These are phyloP conservation scores for Aleadryas rufinucha DNA, from an alignment of 2,113 vertebrate species.

Conservation along the genomic window DNA sequence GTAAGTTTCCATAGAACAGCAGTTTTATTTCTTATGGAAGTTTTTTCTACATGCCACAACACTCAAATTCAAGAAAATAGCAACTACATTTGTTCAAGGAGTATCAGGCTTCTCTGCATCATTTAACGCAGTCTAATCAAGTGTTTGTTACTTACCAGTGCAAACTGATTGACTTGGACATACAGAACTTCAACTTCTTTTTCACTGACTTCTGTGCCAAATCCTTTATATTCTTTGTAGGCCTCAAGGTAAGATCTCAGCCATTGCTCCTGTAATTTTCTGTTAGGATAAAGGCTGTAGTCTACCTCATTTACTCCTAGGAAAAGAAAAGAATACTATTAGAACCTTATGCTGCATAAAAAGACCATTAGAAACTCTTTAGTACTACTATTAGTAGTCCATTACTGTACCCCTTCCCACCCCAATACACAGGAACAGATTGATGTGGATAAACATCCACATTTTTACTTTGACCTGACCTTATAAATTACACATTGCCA, in stretches of 20 bases:
- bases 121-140: not conserved
- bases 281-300: constrained; percentile 88
- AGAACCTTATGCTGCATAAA: not conserved
- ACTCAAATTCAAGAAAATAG: not conserved
- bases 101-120: not conserved
- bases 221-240: constrained; percentile 90
- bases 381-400: not conserved
- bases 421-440: not conserved
- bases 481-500: not conserved
- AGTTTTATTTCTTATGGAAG: not conserved
- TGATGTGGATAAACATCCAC: not conserved
- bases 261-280: constrained; percentile 89
- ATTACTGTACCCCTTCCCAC: not conserved
- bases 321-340: not conserved
- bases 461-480: not conserved
- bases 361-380: not conserved
- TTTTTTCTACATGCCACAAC: not conserved
- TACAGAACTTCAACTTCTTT: constrained; percentile 89
- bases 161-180: constrained; percentile 95
- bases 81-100: not conserved
- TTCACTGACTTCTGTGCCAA: constrained; percentile 79
- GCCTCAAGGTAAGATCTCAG: constrained; percentile 90
- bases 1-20: not conserved
- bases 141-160: constrained; percentile 80
- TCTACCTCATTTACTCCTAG: constrained; percentile 95